phyloP scores from a whole-genome alignment of 2,797 vertebrate species.

The Malacoraja senta region DNA sequence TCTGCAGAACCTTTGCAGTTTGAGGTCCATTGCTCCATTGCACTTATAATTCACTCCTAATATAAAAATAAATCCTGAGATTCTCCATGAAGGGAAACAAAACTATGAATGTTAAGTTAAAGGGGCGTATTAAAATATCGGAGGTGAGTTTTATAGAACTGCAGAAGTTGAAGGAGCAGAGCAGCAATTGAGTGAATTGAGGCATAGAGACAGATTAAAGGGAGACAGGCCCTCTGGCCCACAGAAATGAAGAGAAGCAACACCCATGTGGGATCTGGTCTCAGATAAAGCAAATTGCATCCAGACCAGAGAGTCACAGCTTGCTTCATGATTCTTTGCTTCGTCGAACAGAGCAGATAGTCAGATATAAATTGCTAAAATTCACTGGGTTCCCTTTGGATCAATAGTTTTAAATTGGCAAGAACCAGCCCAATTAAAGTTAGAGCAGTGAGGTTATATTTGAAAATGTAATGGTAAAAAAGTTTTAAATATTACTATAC shows the following conservation, averaged over 20 bases:
- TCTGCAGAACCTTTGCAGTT: background rate
- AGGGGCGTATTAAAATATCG: background rate
- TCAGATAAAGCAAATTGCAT: background rate
- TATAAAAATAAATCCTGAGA: background rate
- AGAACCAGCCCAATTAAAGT: background rate
- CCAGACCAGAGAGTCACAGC: background rate
- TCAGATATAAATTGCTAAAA: too few species aligned
- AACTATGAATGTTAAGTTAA: background rate
- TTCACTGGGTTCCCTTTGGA: too few species aligned
- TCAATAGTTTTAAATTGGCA: background rate
- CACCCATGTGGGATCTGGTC: too few species aligned
- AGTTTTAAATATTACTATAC: background rate
- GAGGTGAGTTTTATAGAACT: background rate
- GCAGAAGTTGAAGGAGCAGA: background rate
- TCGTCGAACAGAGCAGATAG: too few species aligned
- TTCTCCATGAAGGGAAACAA: background rate
- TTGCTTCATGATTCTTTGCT: too few species aligned
- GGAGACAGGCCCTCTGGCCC: too few species aligned
- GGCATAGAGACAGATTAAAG: too few species aligned
- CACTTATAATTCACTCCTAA: background rate
- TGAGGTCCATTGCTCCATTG: background rate
- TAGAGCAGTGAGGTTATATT: background rate
- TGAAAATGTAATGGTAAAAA: background rate
- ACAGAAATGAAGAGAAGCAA: too few species aligned
- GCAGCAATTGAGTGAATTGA: too few species aligned